Percentiles rank a stretch among this genome's conserved stretches.
Conservation (phyloP, 2,113 vertebrate genomes). For the Suricata suricatta region DNA sequence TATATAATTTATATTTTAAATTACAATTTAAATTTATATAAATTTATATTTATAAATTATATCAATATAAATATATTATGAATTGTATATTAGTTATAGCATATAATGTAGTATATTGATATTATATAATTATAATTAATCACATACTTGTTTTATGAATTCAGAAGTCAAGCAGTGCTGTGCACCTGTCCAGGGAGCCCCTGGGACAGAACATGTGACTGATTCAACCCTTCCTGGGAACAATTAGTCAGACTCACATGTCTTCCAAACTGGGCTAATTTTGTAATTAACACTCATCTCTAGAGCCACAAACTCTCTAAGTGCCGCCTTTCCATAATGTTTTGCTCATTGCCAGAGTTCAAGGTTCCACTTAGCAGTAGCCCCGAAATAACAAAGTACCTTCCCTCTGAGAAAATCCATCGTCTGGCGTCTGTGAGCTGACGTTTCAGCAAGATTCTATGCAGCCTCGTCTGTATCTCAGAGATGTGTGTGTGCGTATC, state of each 20-base stretch:
- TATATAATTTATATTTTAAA: too few relatives aligned
- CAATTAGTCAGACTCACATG: rapidly evolving
- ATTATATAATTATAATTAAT: not conserved
- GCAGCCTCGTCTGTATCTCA: not conserved
- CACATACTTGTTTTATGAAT: not conserved
- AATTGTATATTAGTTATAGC: not conserved
- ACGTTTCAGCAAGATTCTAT: not conserved
- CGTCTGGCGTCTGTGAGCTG: not conserved
- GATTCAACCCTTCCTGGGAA: not conserved
- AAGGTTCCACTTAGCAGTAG: rapidly evolving
- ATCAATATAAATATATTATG: not conserved
- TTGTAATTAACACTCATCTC: not conserved
- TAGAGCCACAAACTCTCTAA: not conserved
- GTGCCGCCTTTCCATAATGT: not conserved
- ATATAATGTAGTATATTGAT: not conserved
- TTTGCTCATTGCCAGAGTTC: not conserved
- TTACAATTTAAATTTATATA: too few relatives aligned
- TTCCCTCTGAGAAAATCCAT: not conserved
- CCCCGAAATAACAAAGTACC: not conserved
- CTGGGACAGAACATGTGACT: not conserved
- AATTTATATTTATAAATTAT: too few relatives aligned
- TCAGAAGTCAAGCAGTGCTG: not conserved
- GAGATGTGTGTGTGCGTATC: not conserved
- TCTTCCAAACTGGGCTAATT: not conserved
- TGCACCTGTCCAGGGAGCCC: not conserved